Evolutionary conservation across 2,888 invertebrate genomes (phyloP), one percentile per base, ranked within the genome.

Genomic region (Boloria selene): DNA sequence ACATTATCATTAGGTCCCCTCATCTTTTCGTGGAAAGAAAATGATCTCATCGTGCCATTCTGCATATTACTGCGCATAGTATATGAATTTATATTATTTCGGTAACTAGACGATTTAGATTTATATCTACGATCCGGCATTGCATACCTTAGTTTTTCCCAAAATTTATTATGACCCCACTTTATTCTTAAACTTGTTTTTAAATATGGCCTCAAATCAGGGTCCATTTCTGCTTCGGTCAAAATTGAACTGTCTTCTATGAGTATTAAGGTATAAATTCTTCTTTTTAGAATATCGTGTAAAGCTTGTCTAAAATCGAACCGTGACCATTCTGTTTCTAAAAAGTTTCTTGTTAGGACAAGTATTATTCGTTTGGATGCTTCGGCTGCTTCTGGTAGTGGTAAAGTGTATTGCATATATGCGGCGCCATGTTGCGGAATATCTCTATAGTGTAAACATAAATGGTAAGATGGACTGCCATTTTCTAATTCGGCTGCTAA

Each of bases 271-370:
- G 97, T 96, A 81, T 96, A 96, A 75, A 96, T 95, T 73, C 97
- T 93, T 16, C 96, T 95, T 77, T 97, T 95, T 68, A 98, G 90
- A 16, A 97, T 96, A 82, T 98, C 97, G 84, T 97, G 97, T 73
- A 98, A 93, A 13, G 97, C 97, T 78, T 97, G 96, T 59, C 97
- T 95, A 84, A 98, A 96, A 82, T 98, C 98, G 79, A 95, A 96
- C 70, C 97, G 95, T 73, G 97, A 96, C 98, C 98, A 98, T 86
- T 98, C 98, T 50, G 97, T 97, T 86, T 97, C 96, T 73, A 98
- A 92, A 83, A 98, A 97, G 86, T 97, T 96, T 74, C 96, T 94
- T 10, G 98, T 97, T 59, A 98, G 90, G 56, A 98, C 95, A 74
- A 98, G 92, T 72, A 98, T 94, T 72, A 98, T 96, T 70, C 97